Evolutionary conservation across 2,797 vertebrate genomes (phyloP).

Genomic region (Ceryle rudis): DNA sequence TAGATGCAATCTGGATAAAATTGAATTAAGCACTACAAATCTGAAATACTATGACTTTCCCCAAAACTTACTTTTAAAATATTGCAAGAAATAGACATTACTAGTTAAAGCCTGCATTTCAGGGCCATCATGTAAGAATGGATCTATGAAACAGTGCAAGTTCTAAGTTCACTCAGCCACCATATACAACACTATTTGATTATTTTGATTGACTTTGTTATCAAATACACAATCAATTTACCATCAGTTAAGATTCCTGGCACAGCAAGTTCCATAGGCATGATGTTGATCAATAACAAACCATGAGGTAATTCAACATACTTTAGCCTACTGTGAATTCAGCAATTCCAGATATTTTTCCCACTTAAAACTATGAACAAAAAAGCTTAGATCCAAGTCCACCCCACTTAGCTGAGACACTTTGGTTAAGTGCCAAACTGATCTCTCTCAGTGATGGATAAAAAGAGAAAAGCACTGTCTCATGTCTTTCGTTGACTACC

Average conservation of each 20-base stretch:
- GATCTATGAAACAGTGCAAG: neutral
- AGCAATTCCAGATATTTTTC: neutral
- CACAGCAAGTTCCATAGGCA: neutral
- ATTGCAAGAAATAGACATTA: neutral
- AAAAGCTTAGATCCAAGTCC: neutral
- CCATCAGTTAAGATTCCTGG: neutral
- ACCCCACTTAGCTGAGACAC: neutral
- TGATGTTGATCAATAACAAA: neutral
- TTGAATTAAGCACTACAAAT: constrained; percentile 20
- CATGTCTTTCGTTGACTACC: neutral
- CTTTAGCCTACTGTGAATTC: neutral
- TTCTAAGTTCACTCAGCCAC: neutral
- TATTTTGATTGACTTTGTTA: constrained; percentile 15
- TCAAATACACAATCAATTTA: neutral
- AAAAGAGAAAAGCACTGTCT: neutral
- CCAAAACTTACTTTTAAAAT: neutral
- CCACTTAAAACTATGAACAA: neutral
- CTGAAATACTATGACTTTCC: neutral
- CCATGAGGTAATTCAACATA: neutral
- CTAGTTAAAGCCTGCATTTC: neutral
- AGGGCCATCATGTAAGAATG: neutral
- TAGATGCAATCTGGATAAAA: constrained; percentile 33
- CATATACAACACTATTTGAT: neutral
- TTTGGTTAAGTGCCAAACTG: neutral
- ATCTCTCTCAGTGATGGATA: neutral